These are phyloP conservation scores for Bergia puertoricense DNA, from an alignment of 92 coral and sea anemone species.

Conservation along the genomic window DNA sequence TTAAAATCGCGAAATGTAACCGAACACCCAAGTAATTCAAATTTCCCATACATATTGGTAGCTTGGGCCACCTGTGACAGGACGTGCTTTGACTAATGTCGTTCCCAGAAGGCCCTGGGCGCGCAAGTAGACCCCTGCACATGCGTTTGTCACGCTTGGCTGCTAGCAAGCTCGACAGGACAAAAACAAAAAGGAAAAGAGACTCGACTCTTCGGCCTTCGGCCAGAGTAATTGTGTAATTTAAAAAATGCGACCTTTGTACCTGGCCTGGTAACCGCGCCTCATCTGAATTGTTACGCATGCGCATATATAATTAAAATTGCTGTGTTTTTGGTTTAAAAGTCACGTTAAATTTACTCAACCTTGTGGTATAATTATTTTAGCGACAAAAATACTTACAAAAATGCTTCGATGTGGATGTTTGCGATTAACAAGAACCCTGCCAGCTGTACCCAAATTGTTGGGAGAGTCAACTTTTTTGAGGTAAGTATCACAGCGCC, in stretches of 20 bases:
- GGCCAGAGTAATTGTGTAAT: no score
- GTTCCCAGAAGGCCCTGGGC: no score
- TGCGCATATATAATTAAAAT: not conserved
- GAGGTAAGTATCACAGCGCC: slow-evolving; percentile 1
- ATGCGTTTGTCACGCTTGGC: no score
- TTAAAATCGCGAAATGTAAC: no score
- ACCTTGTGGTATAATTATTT: not conserved
- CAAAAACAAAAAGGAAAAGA: no score
- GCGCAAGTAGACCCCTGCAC: no score
- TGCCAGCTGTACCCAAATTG: slow-evolving; percentile 44
- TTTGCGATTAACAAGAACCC: slow-evolving; percentile 43
- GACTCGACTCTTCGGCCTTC: no score
- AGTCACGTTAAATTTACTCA: not conserved
- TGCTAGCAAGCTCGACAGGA: no score
- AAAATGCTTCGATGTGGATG: slow-evolving; percentile 63
- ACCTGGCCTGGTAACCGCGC: slow-evolving; percentile 9
- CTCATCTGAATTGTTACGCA: not conserved
- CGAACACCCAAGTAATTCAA: no score
- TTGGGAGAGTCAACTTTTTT: not conserved
- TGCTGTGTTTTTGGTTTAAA: not conserved
- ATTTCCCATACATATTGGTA: no score
- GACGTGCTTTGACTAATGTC: no score
- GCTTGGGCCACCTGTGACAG: no score
- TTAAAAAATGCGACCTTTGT: not conserved
- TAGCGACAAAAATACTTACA: slow-evolving; percentile 1